phyloP scores from a whole-genome alignment of 2,797 vertebrate genomes.

The Spea hammondii region DNA sequence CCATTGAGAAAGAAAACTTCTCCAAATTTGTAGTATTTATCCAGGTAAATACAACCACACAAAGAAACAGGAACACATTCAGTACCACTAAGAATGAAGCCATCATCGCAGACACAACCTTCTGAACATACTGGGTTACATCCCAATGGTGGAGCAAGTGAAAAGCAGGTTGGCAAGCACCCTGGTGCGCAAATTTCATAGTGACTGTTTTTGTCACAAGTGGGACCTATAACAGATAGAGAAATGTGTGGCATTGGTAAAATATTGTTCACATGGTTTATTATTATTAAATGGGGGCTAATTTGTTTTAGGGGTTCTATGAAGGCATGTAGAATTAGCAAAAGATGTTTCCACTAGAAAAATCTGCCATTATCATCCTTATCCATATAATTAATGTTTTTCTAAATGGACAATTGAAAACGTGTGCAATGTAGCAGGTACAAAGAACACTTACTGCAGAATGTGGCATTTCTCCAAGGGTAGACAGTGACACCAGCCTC shows the following conservation, averaged over 20 bases:
- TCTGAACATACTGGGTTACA: constrained; percentile 65
- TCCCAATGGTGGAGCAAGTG: constrained; percentile 52
- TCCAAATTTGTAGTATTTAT: constrained; percentile 55
- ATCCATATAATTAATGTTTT: too few relatives aligned
- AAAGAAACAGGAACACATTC: constrained; percentile 67
- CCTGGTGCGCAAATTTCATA: constrained; percentile 65
- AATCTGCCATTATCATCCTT: too few relatives aligned
- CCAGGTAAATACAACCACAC: constrained; percentile 74
- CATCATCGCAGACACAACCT: constrained; percentile 73
- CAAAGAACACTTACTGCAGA: constrained; percentile 67
- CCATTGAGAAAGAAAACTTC: constrained; percentile 57
- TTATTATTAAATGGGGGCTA: too few relatives aligned
- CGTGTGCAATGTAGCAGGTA: not conserved
- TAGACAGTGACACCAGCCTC: constrained; percentile 55
- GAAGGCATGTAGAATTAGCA: too few relatives aligned
- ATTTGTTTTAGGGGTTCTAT: too few relatives aligned
- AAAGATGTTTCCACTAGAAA: too few relatives aligned
- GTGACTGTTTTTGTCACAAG: constrained; percentile 74
- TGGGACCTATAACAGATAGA: constrained; percentile 59
- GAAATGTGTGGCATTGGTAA: not conserved
- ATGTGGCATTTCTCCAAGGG: constrained; percentile 67
- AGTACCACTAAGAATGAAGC: constrained; percentile 68
- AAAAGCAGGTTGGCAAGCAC: constrained; percentile 70
- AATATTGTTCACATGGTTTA: not conserved
- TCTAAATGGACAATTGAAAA: too few relatives aligned